Evolutionary conservation across 2,888 invertebrate genomes (phyloP).

Genomic region (Branchellion lobata): DNA sequence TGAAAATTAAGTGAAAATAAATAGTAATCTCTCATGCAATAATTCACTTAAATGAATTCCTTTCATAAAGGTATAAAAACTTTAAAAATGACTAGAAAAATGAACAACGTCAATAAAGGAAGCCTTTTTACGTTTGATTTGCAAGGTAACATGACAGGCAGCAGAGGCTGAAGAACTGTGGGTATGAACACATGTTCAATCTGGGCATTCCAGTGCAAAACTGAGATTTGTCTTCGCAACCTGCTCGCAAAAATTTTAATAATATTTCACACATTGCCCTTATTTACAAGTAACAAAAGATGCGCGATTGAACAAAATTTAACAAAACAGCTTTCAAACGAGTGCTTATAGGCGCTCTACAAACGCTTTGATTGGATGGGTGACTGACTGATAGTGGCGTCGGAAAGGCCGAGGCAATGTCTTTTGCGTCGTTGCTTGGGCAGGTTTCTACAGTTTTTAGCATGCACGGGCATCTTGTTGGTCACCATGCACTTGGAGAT

Average conservation of each 20-base stretch:
- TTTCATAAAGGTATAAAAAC: neutral
- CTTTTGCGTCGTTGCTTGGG: neutral
- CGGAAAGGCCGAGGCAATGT: neutral
- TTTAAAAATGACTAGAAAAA: neutral
- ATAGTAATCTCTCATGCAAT: too few relatives aligned
- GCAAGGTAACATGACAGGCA: neutral
- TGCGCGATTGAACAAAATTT: too few relatives aligned
- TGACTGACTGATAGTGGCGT: too few relatives aligned
- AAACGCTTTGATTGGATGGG: too few relatives aligned
- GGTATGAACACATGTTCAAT: neutral
- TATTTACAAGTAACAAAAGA: too few relatives aligned
- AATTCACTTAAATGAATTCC: too few relatives aligned
- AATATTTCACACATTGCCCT: too few relatives aligned
- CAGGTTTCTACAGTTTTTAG: neutral
- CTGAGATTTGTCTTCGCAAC: neutral
- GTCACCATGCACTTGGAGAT: neutral
- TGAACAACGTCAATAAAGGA: neutral
- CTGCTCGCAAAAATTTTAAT: too few relatives aligned
- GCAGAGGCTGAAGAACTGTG: neutral
- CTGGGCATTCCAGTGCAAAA: neutral
- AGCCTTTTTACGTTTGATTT: slow-evolving; percentile 12
- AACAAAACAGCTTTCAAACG: too few relatives aligned
- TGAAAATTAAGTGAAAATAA: too few relatives aligned
- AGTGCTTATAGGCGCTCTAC: too few relatives aligned
- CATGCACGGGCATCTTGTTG: neutral